A percentile compares a stretch with the other conserved stretches of the same genome.
phyloP scores from a whole-genome alignment of 1,140 invertebrate species.

The Drosophila cardini region DNA sequence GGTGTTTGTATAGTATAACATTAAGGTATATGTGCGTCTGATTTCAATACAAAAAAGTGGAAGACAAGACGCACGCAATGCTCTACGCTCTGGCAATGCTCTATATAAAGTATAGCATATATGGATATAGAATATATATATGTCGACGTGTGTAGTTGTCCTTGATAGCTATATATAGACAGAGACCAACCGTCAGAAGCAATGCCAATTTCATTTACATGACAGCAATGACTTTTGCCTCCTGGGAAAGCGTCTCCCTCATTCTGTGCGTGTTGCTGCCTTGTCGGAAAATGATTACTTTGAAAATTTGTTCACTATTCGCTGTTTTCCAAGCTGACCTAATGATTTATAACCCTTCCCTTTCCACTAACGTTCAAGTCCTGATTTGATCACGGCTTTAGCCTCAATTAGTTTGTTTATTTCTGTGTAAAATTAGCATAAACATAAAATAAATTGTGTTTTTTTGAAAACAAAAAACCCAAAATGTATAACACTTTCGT shows the following conservation, averaged over 20 bases:
- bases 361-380: background rate
- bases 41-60: slow-evolving; percentile 11
- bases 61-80: slow-evolving; percentile 53
- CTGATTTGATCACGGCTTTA: background rate
- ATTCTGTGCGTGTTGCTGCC: slow-evolving; percentile 3
- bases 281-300: slow-evolving; percentile 36
- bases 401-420: slow-evolving; percentile 12
- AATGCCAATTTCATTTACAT: slow-evolving; percentile 54
- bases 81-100: slow-evolving; percentile 38
- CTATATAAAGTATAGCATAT: slow-evolving; percentile 13
- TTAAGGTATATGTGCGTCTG: slow-evolving; percentile 6
- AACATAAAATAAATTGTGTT: slow-evolving; percentile 18
- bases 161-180: slow-evolving; percentile 42
- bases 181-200: slow-evolving; percentile 28
- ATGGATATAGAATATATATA: slow-evolving; percentile 5
- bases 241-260: slow-evolving; percentile 2
- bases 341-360: slow-evolving; percentile 15
- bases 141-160: slow-evolving; percentile 15
- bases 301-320: slow-evolving; percentile 16
- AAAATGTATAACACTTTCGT: slow-evolving; percentile 14
- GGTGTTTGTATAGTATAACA: slow-evolving; percentile 2
- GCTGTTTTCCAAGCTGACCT: background rate
- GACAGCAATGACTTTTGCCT: slow-evolving; percentile 27
- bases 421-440: slow-evolving; percentile 24
- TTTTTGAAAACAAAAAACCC: slow-evolving; percentile 7